Evolutionary conservation across 2,888 invertebrate genomes (phyloP), one percentile per base, ranked within the genome.

Genomic region (Drosophila helvetica): DNA sequence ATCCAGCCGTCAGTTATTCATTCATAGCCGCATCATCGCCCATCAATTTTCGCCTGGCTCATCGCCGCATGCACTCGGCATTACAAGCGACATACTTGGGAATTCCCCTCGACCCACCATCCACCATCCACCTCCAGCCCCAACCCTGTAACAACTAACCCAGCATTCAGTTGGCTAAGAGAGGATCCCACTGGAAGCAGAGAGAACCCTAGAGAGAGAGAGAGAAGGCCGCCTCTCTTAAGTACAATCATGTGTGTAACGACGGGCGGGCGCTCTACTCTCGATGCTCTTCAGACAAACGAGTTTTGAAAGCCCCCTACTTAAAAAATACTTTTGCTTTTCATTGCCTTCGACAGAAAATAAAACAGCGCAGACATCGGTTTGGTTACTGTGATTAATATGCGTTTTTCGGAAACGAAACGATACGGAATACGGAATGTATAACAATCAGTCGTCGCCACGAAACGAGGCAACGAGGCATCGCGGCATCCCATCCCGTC

Each of bases 261-360:
- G 50, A 65, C 50, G 60, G 19, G 19, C 19, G 27, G 27, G 50
- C n/a, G 45, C 70, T 70, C 79, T 61, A 53, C 56, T 58, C 45
- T 43, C 63, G 55, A 27, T 50, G 73, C 86, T 84, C 83, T 86
- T 86, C 38, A 38, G 2, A 38, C 38, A 38, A 84, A 84, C 83
- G 86, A 72, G 83, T 84, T 83, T 83, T 84, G 73, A 78, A 86
- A 86, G 86, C 86, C 86, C 84, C 84, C 86, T 84, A 84, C 83
- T 84, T 82, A 79, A 84, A 84, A 83, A 86, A 83, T 84, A 86
- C 83, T 84, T 84, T 84, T 84, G 83, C 83, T 84, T 84, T 84
- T 84, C 83, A 86, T 84, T 84, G 86, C 83, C 83, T 86, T 83
- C 86, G 74, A 81, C 61, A 65, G 54, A 58, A 52, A 52, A 33